phyloP scores from a whole-genome alignment of 2,113 vertebrate species.

The Sapajus apella region DNA sequence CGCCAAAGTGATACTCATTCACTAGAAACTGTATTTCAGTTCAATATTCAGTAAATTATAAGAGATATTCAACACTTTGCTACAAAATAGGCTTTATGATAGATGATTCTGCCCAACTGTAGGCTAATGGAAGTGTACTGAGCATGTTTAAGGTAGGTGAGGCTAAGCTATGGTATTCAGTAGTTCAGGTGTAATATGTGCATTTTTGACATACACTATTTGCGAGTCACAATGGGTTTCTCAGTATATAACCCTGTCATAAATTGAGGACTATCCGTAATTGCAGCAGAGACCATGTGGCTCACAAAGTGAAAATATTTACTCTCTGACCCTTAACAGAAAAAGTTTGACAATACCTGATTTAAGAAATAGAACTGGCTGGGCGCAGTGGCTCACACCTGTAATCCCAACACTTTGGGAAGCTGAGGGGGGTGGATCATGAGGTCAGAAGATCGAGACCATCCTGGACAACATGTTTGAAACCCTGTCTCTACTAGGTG shows the following conservation, averaged over 20 bases:
- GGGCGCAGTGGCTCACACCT: too few relatives aligned
- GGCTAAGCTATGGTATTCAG: background rate
- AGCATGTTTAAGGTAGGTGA: background rate
- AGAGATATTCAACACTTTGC: background rate
- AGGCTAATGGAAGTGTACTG: background rate
- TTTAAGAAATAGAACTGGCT: background rate
- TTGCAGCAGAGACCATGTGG: background rate
- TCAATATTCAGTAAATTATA: background rate
- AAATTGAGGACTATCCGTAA: background rate
- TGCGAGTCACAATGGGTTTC: background rate
- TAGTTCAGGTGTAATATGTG: background rate
- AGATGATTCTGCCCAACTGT: background rate
- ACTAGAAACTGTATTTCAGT: background rate
- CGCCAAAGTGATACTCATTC: background rate
- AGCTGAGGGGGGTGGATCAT: too few relatives aligned
- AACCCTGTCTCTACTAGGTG: too few relatives aligned
- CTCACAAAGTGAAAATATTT: background rate
- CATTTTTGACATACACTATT: background rate
- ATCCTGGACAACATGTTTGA: too few relatives aligned
- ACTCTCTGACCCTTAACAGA: background rate
- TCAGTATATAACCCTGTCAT: background rate
- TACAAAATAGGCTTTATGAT: background rate
- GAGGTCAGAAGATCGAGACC: too few relatives aligned
- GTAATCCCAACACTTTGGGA: too few relatives aligned
- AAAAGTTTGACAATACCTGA: background rate